Evolutionary conservation across 2,797 vertebrate species (phyloP).

Genomic region (Triplophysa yarkandensis): DNA sequence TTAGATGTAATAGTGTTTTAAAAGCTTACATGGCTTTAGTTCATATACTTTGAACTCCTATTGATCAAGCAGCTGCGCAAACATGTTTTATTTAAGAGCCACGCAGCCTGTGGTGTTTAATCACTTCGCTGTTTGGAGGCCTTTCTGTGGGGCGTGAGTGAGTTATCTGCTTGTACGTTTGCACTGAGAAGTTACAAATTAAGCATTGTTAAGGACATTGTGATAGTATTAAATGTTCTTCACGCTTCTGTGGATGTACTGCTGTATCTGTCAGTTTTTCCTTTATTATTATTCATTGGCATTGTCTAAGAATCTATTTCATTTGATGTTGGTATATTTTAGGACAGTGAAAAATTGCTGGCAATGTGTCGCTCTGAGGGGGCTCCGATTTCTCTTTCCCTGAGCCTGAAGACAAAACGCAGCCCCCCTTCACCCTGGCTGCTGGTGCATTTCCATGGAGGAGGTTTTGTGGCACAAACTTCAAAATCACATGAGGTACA

Average conservation of each 20-base stretch:
- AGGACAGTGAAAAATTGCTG: slow-evolving; percentile 85
- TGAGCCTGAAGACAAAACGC: slow-evolving; percentile 76
- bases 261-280: not conserved
- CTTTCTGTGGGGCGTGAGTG: not conserved
- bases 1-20: slow-evolving; percentile 16
- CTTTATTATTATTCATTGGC: not conserved
- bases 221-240: not conserved
- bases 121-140: not conserved
- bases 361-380: slow-evolving; percentile 80
- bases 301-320: not conserved
- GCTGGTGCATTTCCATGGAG: slow-evolving; percentile 88
- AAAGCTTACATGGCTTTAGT: slow-evolving; percentile 14
- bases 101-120: not conserved
- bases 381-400: slow-evolving; percentile 76
- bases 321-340: not conserved
- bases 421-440: slow-evolving; percentile 80
- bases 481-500: slow-evolving; percentile 94
- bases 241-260: not conserved
- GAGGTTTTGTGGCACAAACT: slow-evolving; percentile 93
- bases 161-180: slow-evolving; percentile 1
- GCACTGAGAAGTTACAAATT: not conserved
- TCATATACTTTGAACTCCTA: slow-evolving; percentile 38
- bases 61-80: slow-evolving; percentile 13
- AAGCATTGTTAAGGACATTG: not conserved
- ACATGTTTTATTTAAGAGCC: slow-evolving; percentile 7